Evolutionary conservation across 2,888 invertebrate genomes (phyloP), one percentile per base, ranked within the genome.

Genomic region (Frankliniella fusca): DNA sequence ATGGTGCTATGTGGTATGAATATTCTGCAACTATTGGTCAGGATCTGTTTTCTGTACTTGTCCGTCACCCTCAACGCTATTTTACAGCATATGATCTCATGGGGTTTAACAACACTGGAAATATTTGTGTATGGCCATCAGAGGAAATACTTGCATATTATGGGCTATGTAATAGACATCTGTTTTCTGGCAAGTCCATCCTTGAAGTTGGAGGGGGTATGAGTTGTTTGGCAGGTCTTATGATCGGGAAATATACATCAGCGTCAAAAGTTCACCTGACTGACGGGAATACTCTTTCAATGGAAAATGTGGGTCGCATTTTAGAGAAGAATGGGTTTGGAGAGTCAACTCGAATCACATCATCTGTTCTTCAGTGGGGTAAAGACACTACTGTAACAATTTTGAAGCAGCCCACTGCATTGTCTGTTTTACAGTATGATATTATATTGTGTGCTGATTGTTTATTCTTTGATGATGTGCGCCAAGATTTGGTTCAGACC

Each of bases 161-260:
- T 86, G 89, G 92, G 80, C 89, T 94, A 82, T 90, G 92, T 85
- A 92, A 94, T 86, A 88, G 90, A 81, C 86, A 89, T n/a, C 87
- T 91, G 76, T 94, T 94, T 87, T 88, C 90, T n/a, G 90, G 90
- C 84, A 93, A 93, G 87, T 90, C 89, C 86, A 91, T 95, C 48
- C 89, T 94, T 85, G 95, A 95, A 87, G 88, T 95, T 80, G 95
- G 95, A 3, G 95, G 95, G 27, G 95, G 95, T 5, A 95, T 95
- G 93, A 94, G 95, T 28, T 94, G 94, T 85, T 88, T 95, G 50
- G 94, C 94, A 11, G 95, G 95, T 1, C 88, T 95, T 20, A 91
- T 94, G 86, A 90, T 92, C 81, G 93, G 93, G 83, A 93, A 93
- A 86, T 93, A 92, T 85, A 91, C 92, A 82, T 89, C 90, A 81